Evolutionary conservation across 2,888 invertebrate species (phyloP), one percentile per base, ranked within the genome.

Genomic region (Lycia hirtaria): DNA sequence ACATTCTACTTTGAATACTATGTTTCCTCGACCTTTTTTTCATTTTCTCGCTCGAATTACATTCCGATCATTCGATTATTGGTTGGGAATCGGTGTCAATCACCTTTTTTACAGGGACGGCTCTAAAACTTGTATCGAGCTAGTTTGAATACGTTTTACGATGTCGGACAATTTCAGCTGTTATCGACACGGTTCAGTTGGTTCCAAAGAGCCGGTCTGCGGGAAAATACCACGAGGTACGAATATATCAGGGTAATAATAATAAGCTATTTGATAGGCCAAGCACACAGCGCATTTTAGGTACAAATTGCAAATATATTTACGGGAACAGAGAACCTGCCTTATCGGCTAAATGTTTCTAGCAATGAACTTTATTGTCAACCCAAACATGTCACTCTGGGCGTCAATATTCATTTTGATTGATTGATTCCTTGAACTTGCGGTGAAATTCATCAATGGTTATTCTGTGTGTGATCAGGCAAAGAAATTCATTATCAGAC

Each of bases 61-160:
- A 20, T 33, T 45, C 2, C 10, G 19, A 45, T 32, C 32, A 20
- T 33, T 28, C 22, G 20, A 20, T 33, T 15, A 22, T 45, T 20
- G 22, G 45, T n/a, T 44, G 19, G 7, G 12, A 30, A 19, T 44
- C n/a, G 17, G 43, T 30, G 43, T 30, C 30, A 44, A 44, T 44
- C 17, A 19, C 44, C 30, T 30, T 44, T 30, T 30, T 44, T 26
- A 10, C 10, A 12, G 17, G 44, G 44, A 19, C 12, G 12, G 30
- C 19, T 19, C 44, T 44, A 17, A 20, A 43, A 14, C 9, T 45
- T 45, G 32, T 45, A 45, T 45, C 14, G 12, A 45, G 14, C 20
- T 45, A 14, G 32, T 12, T 20, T 45, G 45, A 45, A 45, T 45
- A 41, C 15, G 12, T 26, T 41, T 41, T 41, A 41, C 41, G 41